These are phyloP conservation scores for Ennomos erosarius DNA, from an alignment of 2,888 invertebrate genomes.

Conservation along the genomic window DNA sequence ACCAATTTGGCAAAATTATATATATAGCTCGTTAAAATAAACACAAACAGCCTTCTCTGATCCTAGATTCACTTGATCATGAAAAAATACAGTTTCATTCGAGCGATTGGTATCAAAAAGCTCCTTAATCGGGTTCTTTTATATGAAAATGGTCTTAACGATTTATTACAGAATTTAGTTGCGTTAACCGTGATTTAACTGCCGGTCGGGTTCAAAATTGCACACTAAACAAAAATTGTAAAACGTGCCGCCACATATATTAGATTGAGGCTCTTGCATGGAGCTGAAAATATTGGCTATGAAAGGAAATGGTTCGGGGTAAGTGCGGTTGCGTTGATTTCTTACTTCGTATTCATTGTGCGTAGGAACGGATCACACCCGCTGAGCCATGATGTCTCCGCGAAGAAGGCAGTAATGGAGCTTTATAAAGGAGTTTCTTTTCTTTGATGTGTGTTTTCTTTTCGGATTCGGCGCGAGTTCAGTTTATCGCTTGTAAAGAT, in stretches of 20 bases:
- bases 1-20: no score
- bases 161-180: slow-evolving; percentile 81
- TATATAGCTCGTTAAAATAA: no score
- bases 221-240: slow-evolving; percentile 78
- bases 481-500: slow-evolving; percentile 41
- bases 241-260: slow-evolving; percentile 72
- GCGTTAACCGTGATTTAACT: slow-evolving; percentile 74
- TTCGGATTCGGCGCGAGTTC: slow-evolving; percentile 31
- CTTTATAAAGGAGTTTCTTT: slow-evolving; percentile 41
- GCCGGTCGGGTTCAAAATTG: slow-evolving; percentile 70
- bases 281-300: slow-evolving; percentile 72
- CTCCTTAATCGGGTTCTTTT: slow-evolving; percentile 85
- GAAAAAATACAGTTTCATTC: slow-evolving; percentile 85
- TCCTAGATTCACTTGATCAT: slow-evolving; percentile 81
- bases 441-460: slow-evolving; percentile 41
- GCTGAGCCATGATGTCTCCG: slow-evolving; percentile 56
- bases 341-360: slow-evolving; percentile 81
- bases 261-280: slow-evolving; percentile 61
- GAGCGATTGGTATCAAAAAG: slow-evolving; percentile 81
- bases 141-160: slow-evolving; percentile 83
- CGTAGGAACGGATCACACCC: slow-evolving; percentile 73
- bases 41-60: slow-evolving; percentile 76
- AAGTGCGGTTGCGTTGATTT: slow-evolving; percentile 79
- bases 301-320: slow-evolving; percentile 76
- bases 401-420: slow-evolving; percentile 38